A percentile compares a stretch with the other conserved stretches of the same genome.
Conservation (phyloP, 2,888 invertebrate genomes). For the Drosophila mimetica region DNA sequence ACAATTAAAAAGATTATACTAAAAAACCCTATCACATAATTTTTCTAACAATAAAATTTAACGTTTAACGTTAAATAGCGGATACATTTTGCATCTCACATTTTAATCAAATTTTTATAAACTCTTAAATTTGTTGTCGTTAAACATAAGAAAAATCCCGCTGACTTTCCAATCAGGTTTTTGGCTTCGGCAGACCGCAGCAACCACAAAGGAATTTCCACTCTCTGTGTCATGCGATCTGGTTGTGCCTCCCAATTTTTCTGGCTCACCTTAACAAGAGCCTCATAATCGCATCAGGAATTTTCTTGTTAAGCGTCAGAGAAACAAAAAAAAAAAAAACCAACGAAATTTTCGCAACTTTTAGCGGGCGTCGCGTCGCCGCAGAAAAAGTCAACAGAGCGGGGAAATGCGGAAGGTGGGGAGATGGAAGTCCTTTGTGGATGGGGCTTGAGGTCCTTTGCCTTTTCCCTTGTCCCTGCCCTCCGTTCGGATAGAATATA, state of each 20-base stretch:
- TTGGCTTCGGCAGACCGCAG: constrained; percentile 40
- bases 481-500: constrained; percentile 53
- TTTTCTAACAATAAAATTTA: too few relatives aligned
- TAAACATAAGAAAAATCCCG: constrained; percentile 18
- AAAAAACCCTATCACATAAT: too few relatives aligned
- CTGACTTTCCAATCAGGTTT: constrained; percentile 7
- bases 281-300: constrained; percentile 77
- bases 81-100: too few relatives aligned
- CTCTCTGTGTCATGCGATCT: constrained; percentile 47
- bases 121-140: not conserved
- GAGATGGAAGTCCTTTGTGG: constrained; percentile 61
- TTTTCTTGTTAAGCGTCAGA: constrained; percentile 67
- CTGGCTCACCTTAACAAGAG: constrained; percentile 67
- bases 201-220: constrained; percentile 45
- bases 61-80: too few relatives aligned
- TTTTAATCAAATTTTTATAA: not conserved
- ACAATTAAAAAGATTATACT: too few relatives aligned
- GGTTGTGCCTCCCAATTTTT: constrained; percentile 24
- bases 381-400: constrained; percentile 24
- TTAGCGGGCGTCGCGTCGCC: constrained; percentile 60
- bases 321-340: constrained; percentile 27
- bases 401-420: constrained; percentile 2
- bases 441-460: constrained; percentile 49
- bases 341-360: constrained; percentile 62
- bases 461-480: constrained; percentile 1